phyloP scores from a whole-genome alignment of 2,888 invertebrate genomes.

The Scotopteryx bipunctaria region DNA sequence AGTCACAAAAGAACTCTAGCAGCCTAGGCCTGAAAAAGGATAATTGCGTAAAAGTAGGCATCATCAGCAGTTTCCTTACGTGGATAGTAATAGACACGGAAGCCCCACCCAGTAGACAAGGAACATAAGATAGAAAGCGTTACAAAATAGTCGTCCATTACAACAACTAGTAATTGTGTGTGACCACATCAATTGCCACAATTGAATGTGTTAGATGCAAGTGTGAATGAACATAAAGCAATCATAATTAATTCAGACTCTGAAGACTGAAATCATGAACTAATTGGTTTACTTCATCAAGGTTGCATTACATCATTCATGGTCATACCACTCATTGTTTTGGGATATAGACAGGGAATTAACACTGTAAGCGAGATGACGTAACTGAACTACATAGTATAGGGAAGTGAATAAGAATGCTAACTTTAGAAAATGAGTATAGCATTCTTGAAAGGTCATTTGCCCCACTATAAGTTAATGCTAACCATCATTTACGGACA shows the following conservation, averaged over 20 bases:
- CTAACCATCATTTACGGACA: background rate
- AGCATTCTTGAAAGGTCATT: background rate
- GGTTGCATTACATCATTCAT: constrained; percentile 44
- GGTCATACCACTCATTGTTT: constrained; percentile 55
- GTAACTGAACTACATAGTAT: constrained; percentile 34
- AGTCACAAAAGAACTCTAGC: too few relatives aligned
- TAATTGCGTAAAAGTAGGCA: too few relatives aligned
- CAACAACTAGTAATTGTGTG: background rate
- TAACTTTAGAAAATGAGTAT: constrained; percentile 2
- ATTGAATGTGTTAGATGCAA: constrained; percentile 8
- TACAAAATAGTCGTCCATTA: background rate
- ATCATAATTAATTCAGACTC: constrained; percentile 25
- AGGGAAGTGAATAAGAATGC: background rate
- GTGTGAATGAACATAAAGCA: constrained; percentile 15
- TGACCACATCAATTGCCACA: background rate
- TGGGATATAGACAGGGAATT: constrained; percentile 50
- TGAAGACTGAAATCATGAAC: constrained; percentile 20
- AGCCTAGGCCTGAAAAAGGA: too few relatives aligned
- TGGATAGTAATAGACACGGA: too few relatives aligned
- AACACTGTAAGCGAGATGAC: constrained; percentile 58
- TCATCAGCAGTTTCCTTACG: too few relatives aligned
- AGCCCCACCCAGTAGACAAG: too few relatives aligned
- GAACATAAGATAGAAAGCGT: background rate
- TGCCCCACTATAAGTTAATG: background rate
- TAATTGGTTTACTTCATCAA: constrained; percentile 33